Evolutionary conservation across 2,113 vertebrate species (phyloP).

Genomic region (Takifugu bimaculatus): DNA sequence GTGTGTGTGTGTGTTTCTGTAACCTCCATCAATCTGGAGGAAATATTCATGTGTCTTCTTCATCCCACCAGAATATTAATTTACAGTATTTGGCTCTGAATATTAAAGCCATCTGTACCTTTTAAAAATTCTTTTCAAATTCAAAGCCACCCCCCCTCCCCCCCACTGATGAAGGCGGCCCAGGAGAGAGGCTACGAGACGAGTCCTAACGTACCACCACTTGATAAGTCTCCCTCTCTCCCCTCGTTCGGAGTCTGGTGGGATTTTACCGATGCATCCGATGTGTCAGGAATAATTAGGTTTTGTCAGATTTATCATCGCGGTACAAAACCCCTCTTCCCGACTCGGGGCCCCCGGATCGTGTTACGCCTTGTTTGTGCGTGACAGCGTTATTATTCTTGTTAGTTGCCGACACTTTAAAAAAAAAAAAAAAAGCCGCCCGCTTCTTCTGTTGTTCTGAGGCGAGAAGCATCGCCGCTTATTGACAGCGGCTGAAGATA

Average conservation of each 20-base stretch:
- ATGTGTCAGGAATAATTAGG: conserved; percentile 99
- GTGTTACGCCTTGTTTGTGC: conserved; percentile 99
- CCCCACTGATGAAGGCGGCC: conserved; percentile 87
- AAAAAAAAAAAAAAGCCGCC: neutral
- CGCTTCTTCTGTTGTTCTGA: conserved; percentile 86
- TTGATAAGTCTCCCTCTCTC: conserved; percentile 85
- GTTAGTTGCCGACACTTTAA: conserved; percentile 79
- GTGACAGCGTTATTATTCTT: conserved; percentile 99
- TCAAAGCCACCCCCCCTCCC: conserved; percentile 75
- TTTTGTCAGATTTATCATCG: conserved; percentile 99
- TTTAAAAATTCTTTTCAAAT: conserved; percentile 99
- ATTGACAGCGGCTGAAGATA: conserved; percentile 99
- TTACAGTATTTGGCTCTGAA: conserved; percentile 89
- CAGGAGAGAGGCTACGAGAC: conserved; percentile 88
- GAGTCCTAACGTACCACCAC: conserved; percentile 91
- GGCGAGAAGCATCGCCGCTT: conserved; percentile 74
- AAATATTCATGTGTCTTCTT: conserved; percentile 65
- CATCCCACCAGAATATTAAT: conserved; percentile 90
- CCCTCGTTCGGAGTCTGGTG: conserved; percentile 74
- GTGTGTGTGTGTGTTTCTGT: conserved; percentile 3
- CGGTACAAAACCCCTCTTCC: conserved; percentile 93
- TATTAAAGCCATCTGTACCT: conserved; percentile 99
- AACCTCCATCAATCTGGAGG: conserved; percentile 32
- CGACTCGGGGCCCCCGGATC: conserved; percentile 87
- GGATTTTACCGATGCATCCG: conserved; percentile 97